phyloP scores from a whole-genome alignment of 2,888 invertebrate genomes.

The Idaea aversata region DNA sequence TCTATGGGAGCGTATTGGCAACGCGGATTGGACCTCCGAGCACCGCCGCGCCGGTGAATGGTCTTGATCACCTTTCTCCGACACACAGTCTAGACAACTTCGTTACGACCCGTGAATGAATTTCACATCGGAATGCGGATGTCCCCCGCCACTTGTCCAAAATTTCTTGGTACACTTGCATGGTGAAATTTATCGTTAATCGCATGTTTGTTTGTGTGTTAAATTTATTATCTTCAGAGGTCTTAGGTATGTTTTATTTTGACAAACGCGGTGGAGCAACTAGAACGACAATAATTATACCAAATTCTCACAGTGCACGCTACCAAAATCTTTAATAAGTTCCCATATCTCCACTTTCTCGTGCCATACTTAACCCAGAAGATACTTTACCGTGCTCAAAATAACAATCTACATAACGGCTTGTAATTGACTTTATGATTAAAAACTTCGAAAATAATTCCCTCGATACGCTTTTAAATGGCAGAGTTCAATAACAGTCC shows the following conservation, averaged over 20 bases:
- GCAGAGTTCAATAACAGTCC: conserved; percentile 37
- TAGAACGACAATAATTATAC: no score
- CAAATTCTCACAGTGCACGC: background rate
- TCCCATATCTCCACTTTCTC: background rate
- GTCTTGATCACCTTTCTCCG: conserved; percentile 80
- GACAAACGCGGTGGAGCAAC: no score
- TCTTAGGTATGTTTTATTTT: no score
- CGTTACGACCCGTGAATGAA: conserved; percentile 74
- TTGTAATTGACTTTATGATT: conserved; percentile 2
- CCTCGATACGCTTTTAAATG: conserved; percentile 27
- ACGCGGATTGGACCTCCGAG: conserved; percentile 44
- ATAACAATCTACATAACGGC: background rate
- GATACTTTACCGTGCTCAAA: background rate
- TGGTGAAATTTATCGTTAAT: conserved; percentile 47
- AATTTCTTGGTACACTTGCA: conserved; percentile 49
- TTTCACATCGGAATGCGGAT: conserved; percentile 75
- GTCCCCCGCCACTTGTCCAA: conserved; percentile 42
- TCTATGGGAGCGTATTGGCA: conserved; percentile 56
- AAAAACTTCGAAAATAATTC: conserved; percentile 18
- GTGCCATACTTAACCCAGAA: background rate
- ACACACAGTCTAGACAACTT: conserved; percentile 75
- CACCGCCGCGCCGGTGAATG: conserved; percentile 67
- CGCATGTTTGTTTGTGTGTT: background rate
- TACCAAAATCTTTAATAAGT: background rate
- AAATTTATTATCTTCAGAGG: background rate